Percentiles rank a stretch among this genome's conserved stretches.
phyloP scores from a whole-genome alignment of 2,113 vertebrate genomes.

The Haplochromis burtoni region DNA sequence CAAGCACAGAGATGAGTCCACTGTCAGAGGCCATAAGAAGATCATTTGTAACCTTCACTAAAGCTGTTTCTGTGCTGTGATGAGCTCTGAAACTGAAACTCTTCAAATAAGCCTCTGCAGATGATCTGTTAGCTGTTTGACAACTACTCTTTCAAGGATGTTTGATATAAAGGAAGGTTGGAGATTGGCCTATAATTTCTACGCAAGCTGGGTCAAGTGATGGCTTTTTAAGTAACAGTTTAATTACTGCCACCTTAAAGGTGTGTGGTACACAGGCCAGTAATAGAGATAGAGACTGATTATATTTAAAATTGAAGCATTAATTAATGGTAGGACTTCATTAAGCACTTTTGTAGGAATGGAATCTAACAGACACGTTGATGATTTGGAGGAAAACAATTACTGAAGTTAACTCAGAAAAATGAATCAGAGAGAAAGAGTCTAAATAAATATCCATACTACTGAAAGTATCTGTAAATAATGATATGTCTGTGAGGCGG shows the following conservation, averaged over 20 bases:
- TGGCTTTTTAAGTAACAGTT: not conserved
- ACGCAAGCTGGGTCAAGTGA: not conserved
- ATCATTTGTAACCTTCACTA: not conserved
- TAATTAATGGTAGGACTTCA: not conserved
- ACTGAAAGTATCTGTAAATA: not conserved
- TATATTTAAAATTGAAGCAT: not conserved
- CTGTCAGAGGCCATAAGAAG: not conserved
- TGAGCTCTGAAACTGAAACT: not conserved
- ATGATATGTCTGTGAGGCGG: not conserved
- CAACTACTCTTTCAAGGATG: too few relatives aligned
- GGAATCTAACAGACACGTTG: not conserved
- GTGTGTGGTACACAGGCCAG: not conserved
- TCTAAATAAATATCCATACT: not conserved
- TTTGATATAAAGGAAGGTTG: accelerated
- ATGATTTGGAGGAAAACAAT: not conserved
- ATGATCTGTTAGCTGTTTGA: too few relatives aligned
- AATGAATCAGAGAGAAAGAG: not conserved
- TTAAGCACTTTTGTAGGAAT: not conserved
- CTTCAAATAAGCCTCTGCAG: too few relatives aligned
- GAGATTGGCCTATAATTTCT: not conserved
- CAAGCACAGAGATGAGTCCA: not conserved
- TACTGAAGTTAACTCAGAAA: not conserved
- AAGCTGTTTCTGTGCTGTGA: not conserved
- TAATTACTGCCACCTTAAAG: not conserved
- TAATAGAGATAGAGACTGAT: not conserved